phyloP scores from a whole-genome alignment of 2,797 vertebrate genomes.

The Peromyscus attwateri region DNA sequence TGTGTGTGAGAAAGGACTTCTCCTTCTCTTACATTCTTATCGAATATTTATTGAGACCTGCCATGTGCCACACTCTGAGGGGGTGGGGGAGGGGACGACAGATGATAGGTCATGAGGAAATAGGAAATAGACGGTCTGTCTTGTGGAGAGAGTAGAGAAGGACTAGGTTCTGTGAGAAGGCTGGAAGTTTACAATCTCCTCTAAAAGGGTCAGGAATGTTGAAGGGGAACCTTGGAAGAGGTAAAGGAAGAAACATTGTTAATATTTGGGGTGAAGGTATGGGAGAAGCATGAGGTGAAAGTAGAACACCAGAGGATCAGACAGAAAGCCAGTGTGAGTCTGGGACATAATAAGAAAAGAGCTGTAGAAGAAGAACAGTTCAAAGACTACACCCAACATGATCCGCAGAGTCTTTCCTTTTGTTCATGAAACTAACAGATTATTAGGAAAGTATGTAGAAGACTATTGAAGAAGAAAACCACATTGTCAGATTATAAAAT shows the following conservation, averaged over 20 bases:
- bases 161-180: background rate
- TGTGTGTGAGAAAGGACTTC: background rate
- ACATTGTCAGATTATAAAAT: background rate
- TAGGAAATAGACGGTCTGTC: background rate
- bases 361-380: background rate
- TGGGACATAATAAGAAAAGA: background rate
- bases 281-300: background rate
- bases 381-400: background rate
- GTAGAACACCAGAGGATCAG: background rate
- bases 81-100: background rate
- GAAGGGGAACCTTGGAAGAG: background rate
- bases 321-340: background rate
- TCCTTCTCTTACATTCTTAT: background rate
- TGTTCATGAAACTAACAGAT: background rate
- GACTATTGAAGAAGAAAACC: background rate
- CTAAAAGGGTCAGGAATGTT: background rate
- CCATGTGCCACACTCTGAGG: background rate
- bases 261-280: background rate
- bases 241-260: background rate
- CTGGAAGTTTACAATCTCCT: background rate
- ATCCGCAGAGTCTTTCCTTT: background rate
- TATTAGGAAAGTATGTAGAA: background rate
- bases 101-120: background rate
- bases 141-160: background rate
- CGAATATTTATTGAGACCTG: constrained; percentile 10